phyloP scores from a whole-genome alignment of 2,113 vertebrate genomes.

The Trochalopteron elliotii region DNA sequence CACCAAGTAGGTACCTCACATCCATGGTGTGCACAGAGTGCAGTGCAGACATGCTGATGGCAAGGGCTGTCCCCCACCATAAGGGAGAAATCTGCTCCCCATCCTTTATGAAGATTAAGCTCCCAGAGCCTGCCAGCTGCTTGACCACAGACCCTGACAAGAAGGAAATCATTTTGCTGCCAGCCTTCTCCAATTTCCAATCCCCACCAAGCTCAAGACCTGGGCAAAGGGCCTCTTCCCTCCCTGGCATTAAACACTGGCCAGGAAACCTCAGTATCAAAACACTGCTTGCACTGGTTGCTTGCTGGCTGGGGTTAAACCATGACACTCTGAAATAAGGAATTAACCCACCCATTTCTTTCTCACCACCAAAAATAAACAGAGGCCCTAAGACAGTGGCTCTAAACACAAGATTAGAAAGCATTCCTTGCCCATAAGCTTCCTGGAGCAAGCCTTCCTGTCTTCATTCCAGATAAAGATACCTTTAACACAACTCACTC shows the following conservation, averaged over 20 bases:
- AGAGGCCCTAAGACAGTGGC: not conserved
- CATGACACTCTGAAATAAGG: not conserved
- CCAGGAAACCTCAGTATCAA: not conserved
- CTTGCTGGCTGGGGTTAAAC: not conserved
- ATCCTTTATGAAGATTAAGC: not conserved
- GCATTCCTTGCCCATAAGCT: not conserved
- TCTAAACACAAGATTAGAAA: not conserved
- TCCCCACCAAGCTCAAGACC: not conserved
- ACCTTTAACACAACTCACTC: not conserved
- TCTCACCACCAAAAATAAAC: not conserved
- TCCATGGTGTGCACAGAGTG: rapidly evolving
- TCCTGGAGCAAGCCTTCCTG: not conserved
- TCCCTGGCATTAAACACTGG: not conserved
- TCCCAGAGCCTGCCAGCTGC: not conserved
- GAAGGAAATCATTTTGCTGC: not conserved
- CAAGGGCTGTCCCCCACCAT: not conserved
- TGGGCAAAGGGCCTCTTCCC: not conserved
- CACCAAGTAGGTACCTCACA: rapidly evolving
- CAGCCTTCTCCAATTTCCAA: not conserved
- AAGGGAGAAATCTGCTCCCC: not conserved
- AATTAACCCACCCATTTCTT: not conserved
- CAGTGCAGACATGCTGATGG: not conserved
- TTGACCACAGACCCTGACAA: not conserved
- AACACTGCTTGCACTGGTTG: not conserved
- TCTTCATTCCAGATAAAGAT: not conserved